Evolutionary conservation across 92 coral and sea anemone species (phyloP).

Genomic region (Anthopleura xanthogrammica): DNA sequence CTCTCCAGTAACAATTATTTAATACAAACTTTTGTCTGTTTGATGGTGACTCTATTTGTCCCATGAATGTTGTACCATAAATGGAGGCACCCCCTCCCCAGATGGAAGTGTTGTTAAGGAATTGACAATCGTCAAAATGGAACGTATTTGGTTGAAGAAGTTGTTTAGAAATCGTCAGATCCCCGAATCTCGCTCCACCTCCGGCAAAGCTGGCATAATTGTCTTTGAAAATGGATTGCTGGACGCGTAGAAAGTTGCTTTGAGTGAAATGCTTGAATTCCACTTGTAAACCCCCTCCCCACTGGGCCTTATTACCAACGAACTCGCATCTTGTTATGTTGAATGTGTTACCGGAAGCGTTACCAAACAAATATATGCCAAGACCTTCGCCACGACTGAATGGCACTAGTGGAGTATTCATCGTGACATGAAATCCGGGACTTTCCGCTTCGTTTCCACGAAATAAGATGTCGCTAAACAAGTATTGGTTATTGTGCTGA

Average conservation of each 20-base stretch:
- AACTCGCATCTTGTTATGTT: constrained; percentile 53
- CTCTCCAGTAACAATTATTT: constrained; percentile 21
- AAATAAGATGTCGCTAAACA: constrained; percentile 54
- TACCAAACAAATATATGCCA: constrained; percentile 61
- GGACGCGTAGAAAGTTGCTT: constrained; percentile 33
- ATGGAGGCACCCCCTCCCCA: constrained; percentile 64
- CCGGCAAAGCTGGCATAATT: constrained; percentile 65
- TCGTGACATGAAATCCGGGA: constrained; percentile 21
- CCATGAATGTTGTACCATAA: constrained; percentile 49
- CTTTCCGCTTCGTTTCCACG: constrained; percentile 56
- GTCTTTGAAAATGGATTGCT: constrained; percentile 30
- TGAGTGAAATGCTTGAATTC: constrained; percentile 46
- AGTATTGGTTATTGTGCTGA: constrained; percentile 58
- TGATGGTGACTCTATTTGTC: not conserved
- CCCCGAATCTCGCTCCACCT: constrained; percentile 76
- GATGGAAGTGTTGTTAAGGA: constrained; percentile 59
- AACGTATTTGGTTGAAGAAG: constrained; percentile 36
- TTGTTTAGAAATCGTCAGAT: constrained; percentile 12
- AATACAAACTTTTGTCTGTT: constrained; percentile 38
- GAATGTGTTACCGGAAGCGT: constrained; percentile 63
- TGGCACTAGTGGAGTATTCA: constrained; percentile 44
- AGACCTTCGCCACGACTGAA: constrained; percentile 91
- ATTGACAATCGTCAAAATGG: constrained; percentile 39
- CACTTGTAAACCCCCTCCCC: constrained; percentile 88
- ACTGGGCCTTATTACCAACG: constrained; percentile 58